Base-by-base conservation (phyloP, 1,140 invertebrate genomes). In the Drosophila neocordata region DNA sequence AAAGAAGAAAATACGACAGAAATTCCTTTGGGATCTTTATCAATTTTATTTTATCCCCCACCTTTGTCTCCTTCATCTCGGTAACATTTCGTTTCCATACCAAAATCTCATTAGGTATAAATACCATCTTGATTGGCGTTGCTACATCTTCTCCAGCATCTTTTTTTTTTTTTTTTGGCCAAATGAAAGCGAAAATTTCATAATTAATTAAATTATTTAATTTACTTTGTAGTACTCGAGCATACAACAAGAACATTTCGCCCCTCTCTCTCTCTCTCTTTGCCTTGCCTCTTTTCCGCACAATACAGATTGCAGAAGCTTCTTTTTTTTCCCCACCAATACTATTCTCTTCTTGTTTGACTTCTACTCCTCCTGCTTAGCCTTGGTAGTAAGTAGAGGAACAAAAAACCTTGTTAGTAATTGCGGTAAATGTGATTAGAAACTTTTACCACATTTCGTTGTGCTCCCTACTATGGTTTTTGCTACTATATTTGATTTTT, bases 321-420 rank as follows among this genome's bases (percentile, higher is more conserved):
- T 41, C 18, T 63, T 24, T 37, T 34, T 13, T 15, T 9, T 2
- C 41, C 2, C 9, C 2, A 18, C 15, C 8, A 15, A 48, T 48
- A 48, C 41, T 20, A 48, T 15, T 8, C 18, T 8, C 41, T 20
- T 4, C 15, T 5, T 6, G 1, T 44, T 44, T 6, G 5, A 13
- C 4, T 13, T 7, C 38, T 13, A 41, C 41, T 44, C 13, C 41
- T 18, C 41, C 1, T 15, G 15, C 15, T 15, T 8, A 8, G 31
- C 41, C 18, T 3, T 37, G 15, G 8, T 20, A 24, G 22, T 24
- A 24, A 24, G 9, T n/a, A 53, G 58, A 72, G 79, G 67, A 88
- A 88, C 79, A 87, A 87, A 85, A 87, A 87, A 88, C 83, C 79
- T 87, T 88, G 83, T 87, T 88, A 87, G 83, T 87, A 88, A 87